Percentiles rank a stretch among this genome's conserved stretches.
Evolutionary conservation across 2,888 invertebrate genomes (phyloP).

Genomic region (Tipula helvola): DNA sequence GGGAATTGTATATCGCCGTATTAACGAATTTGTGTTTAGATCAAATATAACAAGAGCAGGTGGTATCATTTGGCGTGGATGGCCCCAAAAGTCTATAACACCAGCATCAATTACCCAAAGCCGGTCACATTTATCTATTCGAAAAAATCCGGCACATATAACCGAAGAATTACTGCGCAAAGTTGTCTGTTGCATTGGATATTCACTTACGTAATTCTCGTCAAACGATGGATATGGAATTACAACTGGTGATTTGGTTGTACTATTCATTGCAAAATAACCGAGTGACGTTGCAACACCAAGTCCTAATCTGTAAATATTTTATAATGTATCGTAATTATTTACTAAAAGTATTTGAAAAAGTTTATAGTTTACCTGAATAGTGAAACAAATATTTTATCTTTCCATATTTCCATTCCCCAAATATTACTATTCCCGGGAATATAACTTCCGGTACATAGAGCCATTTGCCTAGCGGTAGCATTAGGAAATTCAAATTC

Average conservation of each 20-base stretch:
- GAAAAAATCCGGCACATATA: constrained; percentile 59
- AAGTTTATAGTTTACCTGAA: neutral
- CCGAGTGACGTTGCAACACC: constrained; percentile 60
- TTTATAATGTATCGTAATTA: neutral
- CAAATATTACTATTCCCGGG: neutral
- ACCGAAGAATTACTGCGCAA: constrained; percentile 47
- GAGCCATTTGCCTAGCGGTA: neutral
- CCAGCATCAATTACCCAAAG: constrained; percentile 76
- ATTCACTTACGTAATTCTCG: constrained; percentile 41
- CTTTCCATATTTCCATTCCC: neutral
- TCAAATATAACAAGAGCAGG: constrained; percentile 59
- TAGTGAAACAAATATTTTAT: neutral
- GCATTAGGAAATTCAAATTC: neutral
- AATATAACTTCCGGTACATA: neutral
- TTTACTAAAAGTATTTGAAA: neutral
- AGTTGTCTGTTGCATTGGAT: constrained; percentile 16
- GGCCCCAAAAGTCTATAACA: constrained; percentile 57
- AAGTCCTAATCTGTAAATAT: constrained; percentile 43
- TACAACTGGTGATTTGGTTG: constrained; percentile 50
- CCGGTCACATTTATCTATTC: constrained; percentile 63
- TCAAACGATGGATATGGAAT: constrained; percentile 66
- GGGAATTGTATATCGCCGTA: constrained; percentile 57
- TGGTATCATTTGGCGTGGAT: constrained; percentile 45
- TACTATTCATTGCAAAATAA: constrained; percentile 46
- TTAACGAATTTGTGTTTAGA: constrained; percentile 57